Conservation (phyloP, 35 echinoderm and acorn worm species). For the Apostichopus parvimensis region DNA sequence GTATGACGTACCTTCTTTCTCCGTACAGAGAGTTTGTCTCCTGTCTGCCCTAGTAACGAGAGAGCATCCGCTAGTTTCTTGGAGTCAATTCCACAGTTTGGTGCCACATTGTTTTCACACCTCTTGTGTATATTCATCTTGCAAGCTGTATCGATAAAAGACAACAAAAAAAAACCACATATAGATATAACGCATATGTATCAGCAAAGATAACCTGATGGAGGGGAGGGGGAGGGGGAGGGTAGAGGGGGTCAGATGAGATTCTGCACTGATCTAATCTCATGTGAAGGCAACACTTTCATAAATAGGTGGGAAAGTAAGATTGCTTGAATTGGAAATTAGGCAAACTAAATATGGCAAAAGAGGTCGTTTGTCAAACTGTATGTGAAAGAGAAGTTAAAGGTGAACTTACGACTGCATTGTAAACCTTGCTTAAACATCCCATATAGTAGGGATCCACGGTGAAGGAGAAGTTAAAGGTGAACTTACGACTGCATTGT, state of each 20-base stretch:
- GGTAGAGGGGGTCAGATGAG: no score
- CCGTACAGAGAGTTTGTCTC: constrained; percentile 78
- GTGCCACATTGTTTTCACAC: constrained; percentile 91
- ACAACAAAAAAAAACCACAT: neutral
- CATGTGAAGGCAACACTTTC: no score
- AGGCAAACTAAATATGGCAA: no score
- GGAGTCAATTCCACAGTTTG: constrained; percentile 85
- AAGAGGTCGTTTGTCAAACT: no score
- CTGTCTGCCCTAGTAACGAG: constrained; percentile 69
- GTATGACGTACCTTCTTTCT: constrained; percentile 76
- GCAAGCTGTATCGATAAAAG: constrained; percentile 70
- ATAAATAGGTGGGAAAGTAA: no score
- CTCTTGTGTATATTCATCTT: constrained; percentile 98
- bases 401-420: constrained; percentile 71
- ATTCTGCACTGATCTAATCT: no score
- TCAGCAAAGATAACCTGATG: neutral
- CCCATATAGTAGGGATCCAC: constrained; percentile 97
- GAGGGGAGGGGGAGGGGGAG: no score
- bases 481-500: constrained; percentile 83
- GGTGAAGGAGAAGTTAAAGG: constrained; percentile 35
- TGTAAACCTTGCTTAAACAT: constrained; percentile 94
- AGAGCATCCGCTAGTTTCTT: constrained; percentile 87
- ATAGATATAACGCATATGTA: no score
- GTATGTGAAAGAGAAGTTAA: no score
- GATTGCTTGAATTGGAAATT: no score